Evolutionary conservation across 2,113 vertebrate genomes (phyloP).

Genomic region (Alethe diademata): DNA sequence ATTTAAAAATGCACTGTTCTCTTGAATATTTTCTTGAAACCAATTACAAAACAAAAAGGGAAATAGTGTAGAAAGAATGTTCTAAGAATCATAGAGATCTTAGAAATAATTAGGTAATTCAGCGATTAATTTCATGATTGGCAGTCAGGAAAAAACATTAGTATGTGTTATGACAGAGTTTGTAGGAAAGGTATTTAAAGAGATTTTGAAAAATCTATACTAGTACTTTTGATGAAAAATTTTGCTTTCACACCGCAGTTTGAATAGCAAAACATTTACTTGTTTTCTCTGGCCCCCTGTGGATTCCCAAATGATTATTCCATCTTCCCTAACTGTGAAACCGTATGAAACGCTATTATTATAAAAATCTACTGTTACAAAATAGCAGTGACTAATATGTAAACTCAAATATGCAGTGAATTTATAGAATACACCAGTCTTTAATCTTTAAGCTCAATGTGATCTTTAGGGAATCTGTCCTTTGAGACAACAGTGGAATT

Average conservation of each 20-base stretch:
- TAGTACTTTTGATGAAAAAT: neutral
- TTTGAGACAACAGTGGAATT: neutral
- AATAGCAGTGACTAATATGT: slow-evolving; percentile 20
- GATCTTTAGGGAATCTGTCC: neutral
- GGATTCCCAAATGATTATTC: slow-evolving; percentile 42
- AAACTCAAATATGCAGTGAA: neutral
- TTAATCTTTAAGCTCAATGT: neutral
- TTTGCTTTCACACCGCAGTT: neutral
- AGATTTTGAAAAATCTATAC: neutral
- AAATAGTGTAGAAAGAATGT: neutral
- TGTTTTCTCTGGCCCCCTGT: slow-evolving; percentile 16
- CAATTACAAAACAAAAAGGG: neutral
- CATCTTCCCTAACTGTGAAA: slow-evolving; percentile 27
- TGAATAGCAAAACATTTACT: slow-evolving; percentile 44
- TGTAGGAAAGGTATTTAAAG: slow-evolving; percentile 14
- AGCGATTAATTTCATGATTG: neutral
- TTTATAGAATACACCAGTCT: neutral
- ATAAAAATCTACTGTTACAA: neutral
- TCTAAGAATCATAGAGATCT: neutral
- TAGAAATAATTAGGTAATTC: neutral
- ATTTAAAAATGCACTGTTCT: neutral
- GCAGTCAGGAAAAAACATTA: neutral
- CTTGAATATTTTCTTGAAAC: neutral
- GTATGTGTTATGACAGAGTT: neutral
- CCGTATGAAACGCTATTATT: slow-evolving; percentile 9